A percentile compares a stretch with the other conserved stretches of the same genome.
Conservation (phyloP, 2,113 vertebrate genomes). For the Psilopsiagon aymara region DNA sequence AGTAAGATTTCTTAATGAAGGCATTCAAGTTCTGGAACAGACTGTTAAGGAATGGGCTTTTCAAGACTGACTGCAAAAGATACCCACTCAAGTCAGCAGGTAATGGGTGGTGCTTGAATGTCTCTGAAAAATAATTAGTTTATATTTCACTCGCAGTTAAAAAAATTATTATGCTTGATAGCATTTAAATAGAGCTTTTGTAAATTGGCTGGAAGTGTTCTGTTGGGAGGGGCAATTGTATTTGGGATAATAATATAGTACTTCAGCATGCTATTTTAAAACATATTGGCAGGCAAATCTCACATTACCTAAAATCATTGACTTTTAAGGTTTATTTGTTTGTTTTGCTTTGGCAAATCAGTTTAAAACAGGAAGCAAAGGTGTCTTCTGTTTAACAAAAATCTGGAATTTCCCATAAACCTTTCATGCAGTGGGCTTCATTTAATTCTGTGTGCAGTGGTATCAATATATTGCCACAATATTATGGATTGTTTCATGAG, state of each 20-base stretch:
- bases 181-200: background rate
- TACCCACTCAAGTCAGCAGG: background rate
- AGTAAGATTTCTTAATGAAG: background rate
- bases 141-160: background rate
- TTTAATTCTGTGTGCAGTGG: background rate
- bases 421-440: background rate
- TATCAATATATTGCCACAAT: background rate
- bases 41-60: background rate
- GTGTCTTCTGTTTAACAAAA: background rate
- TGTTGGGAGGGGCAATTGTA: background rate
- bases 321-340: background rate
- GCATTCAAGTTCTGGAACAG: background rate
- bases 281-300: background rate
- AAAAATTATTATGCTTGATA: background rate
- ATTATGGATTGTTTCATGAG: background rate
- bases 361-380: background rate
- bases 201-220: background rate
- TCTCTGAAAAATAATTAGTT: background rate
- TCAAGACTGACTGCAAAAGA: background rate
- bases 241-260: background rate
- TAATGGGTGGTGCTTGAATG: background rate
- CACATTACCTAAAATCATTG: background rate
- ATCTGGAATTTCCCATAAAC: background rate
- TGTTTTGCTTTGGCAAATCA: background rate
- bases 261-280: background rate